Conservation (phyloP, 1,140 invertebrate genomes). For the Drosophila auraria region DNA sequence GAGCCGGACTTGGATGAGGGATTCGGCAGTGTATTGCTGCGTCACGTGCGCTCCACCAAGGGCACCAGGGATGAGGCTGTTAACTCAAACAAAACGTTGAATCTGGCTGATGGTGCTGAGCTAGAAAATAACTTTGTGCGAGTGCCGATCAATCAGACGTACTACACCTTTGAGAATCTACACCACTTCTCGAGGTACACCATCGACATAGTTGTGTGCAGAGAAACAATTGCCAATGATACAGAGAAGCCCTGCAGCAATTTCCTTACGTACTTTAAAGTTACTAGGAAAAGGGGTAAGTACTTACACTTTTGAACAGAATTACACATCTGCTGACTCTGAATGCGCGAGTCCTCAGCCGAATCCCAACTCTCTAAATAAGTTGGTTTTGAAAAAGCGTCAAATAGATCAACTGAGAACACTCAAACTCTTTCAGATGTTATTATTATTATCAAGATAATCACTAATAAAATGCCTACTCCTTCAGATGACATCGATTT, state of each 20-base stretch:
- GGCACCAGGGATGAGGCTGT: neutral
- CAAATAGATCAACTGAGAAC: neutral
- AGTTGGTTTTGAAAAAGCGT: too few species aligned
- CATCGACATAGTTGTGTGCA: constrained; percentile 90
- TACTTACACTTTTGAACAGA: too few species aligned
- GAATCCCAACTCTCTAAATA: too few species aligned
- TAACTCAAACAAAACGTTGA: neutral
- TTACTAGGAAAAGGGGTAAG: constrained; percentile 66
- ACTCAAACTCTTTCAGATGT: neutral
- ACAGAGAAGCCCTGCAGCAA: constrained; percentile 53
- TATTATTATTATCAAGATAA: neutral
- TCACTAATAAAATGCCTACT: neutral
- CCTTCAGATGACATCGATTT: constrained; percentile 58
- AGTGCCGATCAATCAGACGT: constrained; percentile 62
- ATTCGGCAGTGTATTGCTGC: constrained; percentile 55
- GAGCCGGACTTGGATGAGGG: constrained; percentile 6
- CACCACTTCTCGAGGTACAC: constrained; percentile 91
- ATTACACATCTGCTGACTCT: too few species aligned
- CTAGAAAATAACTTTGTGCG: constrained; percentile 40
- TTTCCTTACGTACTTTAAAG: constrained; percentile 25
- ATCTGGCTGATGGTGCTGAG: neutral
- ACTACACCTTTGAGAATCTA: constrained; percentile 88
- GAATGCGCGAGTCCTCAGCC: too few species aligned
- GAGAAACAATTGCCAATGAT: constrained; percentile 84
- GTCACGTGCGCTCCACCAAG: constrained; percentile 56